phyloP scores from a whole-genome alignment of 1,140 invertebrate genomes.

The Drosophila kikkawai region DNA sequence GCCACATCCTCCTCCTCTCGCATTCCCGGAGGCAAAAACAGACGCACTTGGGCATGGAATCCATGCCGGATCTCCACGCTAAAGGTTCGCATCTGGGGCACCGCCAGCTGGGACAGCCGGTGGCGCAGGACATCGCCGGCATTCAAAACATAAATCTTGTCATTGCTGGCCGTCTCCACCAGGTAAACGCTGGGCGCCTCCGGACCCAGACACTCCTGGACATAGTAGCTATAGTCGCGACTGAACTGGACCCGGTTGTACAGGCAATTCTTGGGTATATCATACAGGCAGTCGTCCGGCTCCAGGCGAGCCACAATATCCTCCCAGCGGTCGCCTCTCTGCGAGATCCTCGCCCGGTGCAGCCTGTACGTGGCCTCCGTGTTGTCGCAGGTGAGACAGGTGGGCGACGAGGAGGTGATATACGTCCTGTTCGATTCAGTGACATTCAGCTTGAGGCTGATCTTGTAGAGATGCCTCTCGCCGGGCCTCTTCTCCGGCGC shows the following conservation, averaged over 20 bases:
- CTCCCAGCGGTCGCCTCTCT: slow-evolving; percentile 66
- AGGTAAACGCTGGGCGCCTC: slow-evolving; percentile 88
- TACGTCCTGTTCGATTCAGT: slow-evolving; percentile 82
- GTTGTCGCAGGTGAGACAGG: slow-evolving; percentile 83
- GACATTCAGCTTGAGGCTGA: slow-evolving; percentile 85
- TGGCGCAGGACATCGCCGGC: slow-evolving; percentile 86
- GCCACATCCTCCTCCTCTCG: slow-evolving; percentile 92
- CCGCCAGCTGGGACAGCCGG: slow-evolving; percentile 86
- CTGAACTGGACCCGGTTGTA: slow-evolving; percentile 89
- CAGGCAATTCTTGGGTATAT: slow-evolving; percentile 87
- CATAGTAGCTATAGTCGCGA: slow-evolving; percentile 87
- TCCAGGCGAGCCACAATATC: slow-evolving; percentile 67
- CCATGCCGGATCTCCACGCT: slow-evolving; percentile 86
- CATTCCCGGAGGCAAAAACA: slow-evolving; percentile 91
- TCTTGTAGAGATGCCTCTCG: slow-evolving; percentile 90
- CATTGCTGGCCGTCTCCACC: slow-evolving; percentile 86
- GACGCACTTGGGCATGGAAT: slow-evolving; percentile 87
- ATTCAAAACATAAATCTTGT: slow-evolving; percentile 87
- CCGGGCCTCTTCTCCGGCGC: slow-evolving; percentile 89
- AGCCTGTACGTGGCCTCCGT: slow-evolving; percentile 70
- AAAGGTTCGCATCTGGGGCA: slow-evolving; percentile 87
- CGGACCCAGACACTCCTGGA: slow-evolving; percentile 90
- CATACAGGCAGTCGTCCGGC: slow-evolving; percentile 75
- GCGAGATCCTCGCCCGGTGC: slow-evolving; percentile 57
- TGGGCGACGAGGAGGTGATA: slow-evolving; percentile 78